These are phyloP conservation scores for Cyprinodon brontotheroides DNA, from an alignment of 2,113 vertebrate genomes.

Conservation along the genomic window DNA sequence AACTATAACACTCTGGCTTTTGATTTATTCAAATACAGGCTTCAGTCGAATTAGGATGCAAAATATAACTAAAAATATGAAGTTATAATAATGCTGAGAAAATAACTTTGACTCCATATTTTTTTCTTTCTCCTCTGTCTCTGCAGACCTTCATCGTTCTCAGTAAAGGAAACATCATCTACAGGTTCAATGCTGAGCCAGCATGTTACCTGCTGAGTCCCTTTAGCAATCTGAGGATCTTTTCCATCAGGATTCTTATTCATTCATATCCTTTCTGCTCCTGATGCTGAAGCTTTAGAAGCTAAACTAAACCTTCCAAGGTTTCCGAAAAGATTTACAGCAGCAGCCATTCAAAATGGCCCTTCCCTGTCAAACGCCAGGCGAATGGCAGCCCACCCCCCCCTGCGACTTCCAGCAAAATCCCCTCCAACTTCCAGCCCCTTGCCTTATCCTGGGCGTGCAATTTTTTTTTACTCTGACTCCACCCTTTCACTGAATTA, in stretches of 20 bases:
- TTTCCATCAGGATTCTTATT: conserved; percentile 89
- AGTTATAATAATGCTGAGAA: not conserved
- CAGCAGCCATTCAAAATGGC: no score
- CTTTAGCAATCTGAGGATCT: conserved; percentile 81
- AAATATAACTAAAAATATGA: not conserved
- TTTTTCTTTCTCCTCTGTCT: conserved; percentile 11
- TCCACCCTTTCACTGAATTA: no score
- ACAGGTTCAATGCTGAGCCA: conserved; percentile 89
- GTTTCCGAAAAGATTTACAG: no score
- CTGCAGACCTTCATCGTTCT: conserved; percentile 93
- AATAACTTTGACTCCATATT: no score
- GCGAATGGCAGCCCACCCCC: no score
- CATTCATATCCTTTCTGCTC: conserved; percentile 93
- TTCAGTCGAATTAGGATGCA: not conserved
- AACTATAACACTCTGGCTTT: not conserved
- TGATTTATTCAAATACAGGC: not conserved
- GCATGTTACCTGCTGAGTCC: conserved; percentile 89
- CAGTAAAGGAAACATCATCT: conserved; percentile 90
- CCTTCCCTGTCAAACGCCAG: no score
- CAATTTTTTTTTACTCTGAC: no score
- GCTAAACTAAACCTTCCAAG: not conserved
- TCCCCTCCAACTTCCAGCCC: no score
- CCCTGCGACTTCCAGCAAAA: no score
- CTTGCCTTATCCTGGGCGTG: no score
- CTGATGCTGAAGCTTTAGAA: not conserved